Conservation (phyloP, 2,113 vertebrate genomes). For the Felis chaus region DNA sequence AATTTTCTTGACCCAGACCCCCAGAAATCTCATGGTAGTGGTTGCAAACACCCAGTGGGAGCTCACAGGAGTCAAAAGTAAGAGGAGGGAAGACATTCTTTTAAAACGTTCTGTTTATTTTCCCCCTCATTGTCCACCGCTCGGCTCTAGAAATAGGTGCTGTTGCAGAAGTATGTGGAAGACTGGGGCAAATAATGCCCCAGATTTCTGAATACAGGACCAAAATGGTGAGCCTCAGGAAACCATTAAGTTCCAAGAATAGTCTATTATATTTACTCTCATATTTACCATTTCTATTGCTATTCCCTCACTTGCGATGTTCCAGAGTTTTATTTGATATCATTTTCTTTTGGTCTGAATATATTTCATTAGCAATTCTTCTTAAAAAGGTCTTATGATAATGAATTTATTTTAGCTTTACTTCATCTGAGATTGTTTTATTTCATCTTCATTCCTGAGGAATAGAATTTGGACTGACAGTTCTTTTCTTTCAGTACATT, state of each 20-base stretch:
- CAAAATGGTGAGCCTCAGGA: not conserved
- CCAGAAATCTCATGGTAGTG: not conserved
- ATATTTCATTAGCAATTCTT: not conserved
- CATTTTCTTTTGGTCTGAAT: not conserved
- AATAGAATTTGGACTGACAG: not conserved
- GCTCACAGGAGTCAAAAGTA: not conserved
- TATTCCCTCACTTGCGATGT: not conserved
- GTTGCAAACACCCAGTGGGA: not conserved
- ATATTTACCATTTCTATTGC: not conserved
- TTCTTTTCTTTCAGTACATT: not conserved
- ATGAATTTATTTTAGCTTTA: not conserved
- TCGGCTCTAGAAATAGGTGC: not conserved
- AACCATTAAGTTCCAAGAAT: not conserved
- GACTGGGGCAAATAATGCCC: not conserved
- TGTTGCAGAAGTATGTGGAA: not conserved
- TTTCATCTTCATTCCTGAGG: not conserved
- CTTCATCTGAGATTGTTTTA: not conserved
- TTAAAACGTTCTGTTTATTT: not conserved
- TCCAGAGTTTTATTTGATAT: not conserved
- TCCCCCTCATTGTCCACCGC: not conserved
- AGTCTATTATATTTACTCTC: not conserved
- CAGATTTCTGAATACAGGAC: not conserved
- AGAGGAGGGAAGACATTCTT: not conserved
- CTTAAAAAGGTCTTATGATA: not conserved
- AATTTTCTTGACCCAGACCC: not conserved